Evolutionary conservation across 92 coral and sea anemone species (phyloP).

Genomic region (Epizoanthus illoricatus): DNA sequence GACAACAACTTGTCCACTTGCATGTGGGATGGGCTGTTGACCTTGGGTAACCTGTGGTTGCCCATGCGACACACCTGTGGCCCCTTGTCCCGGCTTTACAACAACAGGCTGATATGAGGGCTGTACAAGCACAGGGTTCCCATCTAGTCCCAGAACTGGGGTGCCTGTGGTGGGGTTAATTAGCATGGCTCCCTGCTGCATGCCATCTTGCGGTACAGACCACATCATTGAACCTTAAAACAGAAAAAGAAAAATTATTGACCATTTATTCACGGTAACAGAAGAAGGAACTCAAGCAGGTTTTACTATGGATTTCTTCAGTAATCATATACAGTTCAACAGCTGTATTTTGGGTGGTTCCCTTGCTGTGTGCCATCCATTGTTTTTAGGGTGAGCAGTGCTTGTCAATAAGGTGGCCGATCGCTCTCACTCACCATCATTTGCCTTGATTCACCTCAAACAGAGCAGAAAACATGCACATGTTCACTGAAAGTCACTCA

Average conservation of each 20-base stretch:
- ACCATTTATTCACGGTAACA: background rate
- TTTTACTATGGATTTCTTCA: too few species aligned
- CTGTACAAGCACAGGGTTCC: slow-evolving; percentile 73
- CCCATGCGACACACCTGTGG: slow-evolving; percentile 42
- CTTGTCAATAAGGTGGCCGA: too few species aligned
- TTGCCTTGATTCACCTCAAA: too few species aligned
- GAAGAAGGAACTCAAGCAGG: background rate
- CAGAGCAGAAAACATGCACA: too few species aligned
- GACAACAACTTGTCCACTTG: slow-evolving; percentile 37
- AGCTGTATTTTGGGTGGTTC: too few species aligned
- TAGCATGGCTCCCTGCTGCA: slow-evolving; percentile 82
- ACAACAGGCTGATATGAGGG: slow-evolving; percentile 76
- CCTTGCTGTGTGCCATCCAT: background rate
- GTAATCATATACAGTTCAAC: too few species aligned
- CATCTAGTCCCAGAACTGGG: slow-evolving; percentile 80
- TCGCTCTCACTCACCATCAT: too few species aligned
- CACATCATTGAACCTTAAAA: slow-evolving; percentile 70
- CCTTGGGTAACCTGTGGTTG: slow-evolving; percentile 60
- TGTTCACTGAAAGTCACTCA: too few species aligned
- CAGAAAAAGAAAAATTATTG: background rate
- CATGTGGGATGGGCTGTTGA: slow-evolving; percentile 51
- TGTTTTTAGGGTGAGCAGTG: background rate
- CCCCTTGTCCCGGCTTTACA: slow-evolving; percentile 72
- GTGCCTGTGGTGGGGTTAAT: slow-evolving; percentile 79
- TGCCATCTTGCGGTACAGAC: slow-evolving; percentile 69